These are phyloP conservation scores for Odontamblyopus lacepedii DNA, from an alignment of 2,797 vertebrate species.

Conservation along the genomic window DNA sequence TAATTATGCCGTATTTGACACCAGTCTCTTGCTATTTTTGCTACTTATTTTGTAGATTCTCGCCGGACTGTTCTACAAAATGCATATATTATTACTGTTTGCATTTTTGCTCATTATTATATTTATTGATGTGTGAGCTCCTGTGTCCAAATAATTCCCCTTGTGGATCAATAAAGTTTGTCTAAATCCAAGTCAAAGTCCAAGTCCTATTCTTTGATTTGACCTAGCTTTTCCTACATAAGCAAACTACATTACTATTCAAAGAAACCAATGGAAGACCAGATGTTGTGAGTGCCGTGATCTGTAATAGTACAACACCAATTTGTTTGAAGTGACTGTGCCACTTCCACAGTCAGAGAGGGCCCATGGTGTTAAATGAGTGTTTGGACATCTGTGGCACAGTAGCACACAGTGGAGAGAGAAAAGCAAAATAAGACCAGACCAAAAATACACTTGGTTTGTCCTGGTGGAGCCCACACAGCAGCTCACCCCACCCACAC, in stretches of 20 bases:
- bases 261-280: background rate
- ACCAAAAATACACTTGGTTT: constrained; percentile 11
- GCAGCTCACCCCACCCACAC: constrained; percentile 9
- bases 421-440: constrained; percentile 7
- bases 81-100: too few species aligned
- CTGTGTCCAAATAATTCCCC: too few species aligned
- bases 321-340: background rate
- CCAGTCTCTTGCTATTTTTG: too few species aligned
- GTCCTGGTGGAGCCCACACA: constrained; percentile 9
- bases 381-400: constrained; percentile 9
- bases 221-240: too few species aligned
- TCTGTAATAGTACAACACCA: background rate
- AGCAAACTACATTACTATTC: background rate
- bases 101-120: too few species aligned
- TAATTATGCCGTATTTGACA: too few species aligned
- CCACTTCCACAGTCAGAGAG: constrained; percentile 5
- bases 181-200: too few species aligned
- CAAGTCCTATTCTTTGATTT: too few species aligned
- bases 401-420: constrained; percentile 6
- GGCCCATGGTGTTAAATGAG: background rate
- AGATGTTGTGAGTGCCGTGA: background rate
- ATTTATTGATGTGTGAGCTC: too few species aligned
- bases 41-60: too few species aligned
- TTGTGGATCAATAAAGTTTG: too few species aligned
- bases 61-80: too few species aligned